Conservation (phyloP, 2,797 vertebrate genomes). For the Sebastes oblongus region DNA sequence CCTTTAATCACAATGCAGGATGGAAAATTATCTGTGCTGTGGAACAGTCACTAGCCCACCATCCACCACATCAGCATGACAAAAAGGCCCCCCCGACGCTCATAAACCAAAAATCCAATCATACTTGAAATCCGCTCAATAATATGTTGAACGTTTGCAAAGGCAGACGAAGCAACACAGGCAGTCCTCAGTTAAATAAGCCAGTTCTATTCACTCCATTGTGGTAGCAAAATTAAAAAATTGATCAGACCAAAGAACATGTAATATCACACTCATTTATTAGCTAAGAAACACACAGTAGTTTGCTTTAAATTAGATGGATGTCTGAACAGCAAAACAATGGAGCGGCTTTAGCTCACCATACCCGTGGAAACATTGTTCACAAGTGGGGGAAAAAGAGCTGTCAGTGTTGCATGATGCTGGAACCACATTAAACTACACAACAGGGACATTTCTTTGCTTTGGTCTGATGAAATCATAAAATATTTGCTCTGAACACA, state of each 20-base stretch:
- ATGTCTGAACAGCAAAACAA: neutral
- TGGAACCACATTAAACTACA: neutral
- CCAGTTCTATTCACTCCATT: neutral
- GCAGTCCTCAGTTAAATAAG: neutral
- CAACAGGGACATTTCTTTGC: neutral
- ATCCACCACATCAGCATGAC: constrained; percentile 54
- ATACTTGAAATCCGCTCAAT: neutral
- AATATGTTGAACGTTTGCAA: neutral
- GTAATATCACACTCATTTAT: neutral
- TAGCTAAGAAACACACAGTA: neutral
- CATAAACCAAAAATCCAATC: constrained; percentile 7
- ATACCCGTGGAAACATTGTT: neutral
- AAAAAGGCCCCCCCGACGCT: neutral
- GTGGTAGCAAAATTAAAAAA: neutral
- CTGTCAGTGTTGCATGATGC: neutral
- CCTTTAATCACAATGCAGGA: constrained; percentile 25
- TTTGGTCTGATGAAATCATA: neutral
- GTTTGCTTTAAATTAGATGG: neutral
- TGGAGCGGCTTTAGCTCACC: neutral
- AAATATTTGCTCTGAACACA: neutral
- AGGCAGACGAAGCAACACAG: constrained; percentile 10
- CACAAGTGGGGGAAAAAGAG: neutral
- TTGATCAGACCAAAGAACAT: neutral
- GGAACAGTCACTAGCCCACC: constrained; percentile 32
- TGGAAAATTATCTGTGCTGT: constrained; percentile 16